Conservation (phyloP, 2,113 vertebrate genomes). For the Myocastor coypus region DNA sequence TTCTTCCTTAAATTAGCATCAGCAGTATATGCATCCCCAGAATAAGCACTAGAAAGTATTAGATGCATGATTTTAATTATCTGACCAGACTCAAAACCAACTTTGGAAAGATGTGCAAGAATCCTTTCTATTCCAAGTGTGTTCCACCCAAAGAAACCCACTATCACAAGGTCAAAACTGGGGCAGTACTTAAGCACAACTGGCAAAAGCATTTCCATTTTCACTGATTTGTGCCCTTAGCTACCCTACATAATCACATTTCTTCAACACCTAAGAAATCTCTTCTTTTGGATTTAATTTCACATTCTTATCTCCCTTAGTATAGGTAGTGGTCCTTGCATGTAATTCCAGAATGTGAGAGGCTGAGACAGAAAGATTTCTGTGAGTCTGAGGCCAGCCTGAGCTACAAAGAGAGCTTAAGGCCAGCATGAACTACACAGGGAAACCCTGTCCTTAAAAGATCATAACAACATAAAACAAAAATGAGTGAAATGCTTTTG, state of each 20-base stretch:
- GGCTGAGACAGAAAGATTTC: background rate
- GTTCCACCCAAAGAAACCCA: background rate
- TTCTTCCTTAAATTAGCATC: background rate
- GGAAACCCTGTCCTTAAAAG: background rate
- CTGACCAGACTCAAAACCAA: background rate
- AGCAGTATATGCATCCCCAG: background rate
- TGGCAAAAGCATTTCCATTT: background rate
- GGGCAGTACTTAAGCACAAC: background rate
- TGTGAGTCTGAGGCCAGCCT: too few relatives aligned
- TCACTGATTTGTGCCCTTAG: background rate
- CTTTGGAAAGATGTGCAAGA: background rate
- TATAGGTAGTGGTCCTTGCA: background rate
- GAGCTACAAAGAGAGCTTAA: too few relatives aligned
- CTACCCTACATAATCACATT: background rate
- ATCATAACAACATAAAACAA: background rate
- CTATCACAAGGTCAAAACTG: background rate
- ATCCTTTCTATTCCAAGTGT: background rate
- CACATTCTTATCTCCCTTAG: background rate
- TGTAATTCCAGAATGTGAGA: background rate
- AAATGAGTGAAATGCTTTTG: background rate
- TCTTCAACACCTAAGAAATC: background rate
- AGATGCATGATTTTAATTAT: background rate
- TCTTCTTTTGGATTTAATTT: background rate
- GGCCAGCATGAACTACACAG: background rate
- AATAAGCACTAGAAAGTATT: background rate